Evolutionary conservation across 2,888 invertebrate species (phyloP).

Genomic region (Apeira syringaria): DNA sequence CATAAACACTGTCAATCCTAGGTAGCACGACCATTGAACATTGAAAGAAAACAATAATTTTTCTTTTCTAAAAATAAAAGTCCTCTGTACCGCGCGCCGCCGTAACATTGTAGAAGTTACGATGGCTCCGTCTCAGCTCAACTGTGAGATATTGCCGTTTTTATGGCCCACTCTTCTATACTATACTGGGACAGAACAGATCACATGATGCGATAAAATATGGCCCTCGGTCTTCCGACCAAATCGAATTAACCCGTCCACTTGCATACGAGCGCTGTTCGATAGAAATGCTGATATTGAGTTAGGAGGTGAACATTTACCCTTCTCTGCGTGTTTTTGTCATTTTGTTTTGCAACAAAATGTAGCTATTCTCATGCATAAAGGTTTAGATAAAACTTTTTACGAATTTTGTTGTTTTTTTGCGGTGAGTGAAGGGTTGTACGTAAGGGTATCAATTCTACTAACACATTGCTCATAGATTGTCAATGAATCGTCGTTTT

Average conservation of each 20-base stretch:
- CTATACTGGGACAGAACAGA: slow-evolving; percentile 80
- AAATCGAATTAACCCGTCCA: slow-evolving; percentile 83
- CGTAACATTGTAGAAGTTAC: slow-evolving; percentile 82
- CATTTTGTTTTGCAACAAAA: too few species aligned
- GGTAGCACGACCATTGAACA: slow-evolving; percentile 30
- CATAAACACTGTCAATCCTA: slow-evolving; percentile 8
- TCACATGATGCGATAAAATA: slow-evolving; percentile 83
- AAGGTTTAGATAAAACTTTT: too few species aligned
- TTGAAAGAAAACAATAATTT: slow-evolving; percentile 58
- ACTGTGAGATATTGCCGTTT: slow-evolving; percentile 83
- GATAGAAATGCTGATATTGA: slow-evolving; percentile 77
- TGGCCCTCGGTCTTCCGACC: slow-evolving; percentile 73
- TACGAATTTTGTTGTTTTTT: too few species aligned
- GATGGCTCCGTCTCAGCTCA: slow-evolving; percentile 77
- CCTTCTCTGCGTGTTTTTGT: slow-evolving; percentile 48
- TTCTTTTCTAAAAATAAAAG: slow-evolving; percentile 67
- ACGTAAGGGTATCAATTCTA: too few species aligned
- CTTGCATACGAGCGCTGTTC: slow-evolving; percentile 80
- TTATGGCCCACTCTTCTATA: slow-evolving; percentile 81
- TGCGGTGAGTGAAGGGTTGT: too few species aligned
- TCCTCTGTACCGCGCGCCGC: slow-evolving; percentile 64
- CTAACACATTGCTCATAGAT: too few species aligned
- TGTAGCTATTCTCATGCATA: too few species aligned
- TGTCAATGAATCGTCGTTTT: too few species aligned
- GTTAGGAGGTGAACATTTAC: slow-evolving; percentile 69